A percentile compares a stretch with the other conserved stretches of the same genome.
These are phyloP conservation scores for Diprion similis DNA, from an alignment of 1,140 invertebrate genomes.

Conservation along the genomic window DNA sequence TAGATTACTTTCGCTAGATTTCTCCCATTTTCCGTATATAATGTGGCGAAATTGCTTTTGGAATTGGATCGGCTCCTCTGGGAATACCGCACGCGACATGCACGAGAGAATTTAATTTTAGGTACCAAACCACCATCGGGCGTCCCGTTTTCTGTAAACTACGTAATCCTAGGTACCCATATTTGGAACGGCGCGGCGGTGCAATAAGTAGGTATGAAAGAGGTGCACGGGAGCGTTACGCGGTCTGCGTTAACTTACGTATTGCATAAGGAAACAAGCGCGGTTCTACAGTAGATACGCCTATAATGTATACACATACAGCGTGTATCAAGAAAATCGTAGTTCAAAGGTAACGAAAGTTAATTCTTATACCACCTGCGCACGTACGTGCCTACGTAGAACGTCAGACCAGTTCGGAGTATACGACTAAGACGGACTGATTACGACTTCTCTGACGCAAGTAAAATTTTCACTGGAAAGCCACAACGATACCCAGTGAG, in stretches of 20 bases:
- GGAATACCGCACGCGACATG: conserved; percentile 11
- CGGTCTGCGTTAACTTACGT: background rate
- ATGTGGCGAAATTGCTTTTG: conserved; percentile 45
- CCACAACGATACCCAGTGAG: background rate
- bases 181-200: background rate
- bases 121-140: background rate
- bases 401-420: background rate
- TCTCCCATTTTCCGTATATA: conserved; percentile 54
- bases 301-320: background rate
- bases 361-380: conserved; percentile 4
- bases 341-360: conserved; percentile 7
- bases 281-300: background rate
- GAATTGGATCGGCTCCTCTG: conserved; percentile 46
- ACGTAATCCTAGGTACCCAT: conserved; percentile 15
- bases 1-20: conserved; percentile 52
- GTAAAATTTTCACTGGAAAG: conserved; percentile 3
- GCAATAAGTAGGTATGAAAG: background rate
- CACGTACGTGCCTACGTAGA: background rate
- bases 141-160: conserved; percentile 26
- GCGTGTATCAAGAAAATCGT: background rate
- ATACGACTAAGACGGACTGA: background rate
- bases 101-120: background rate
- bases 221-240: background rate
- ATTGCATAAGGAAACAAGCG: background rate
- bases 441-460: conserved; percentile 1